Base-by-base conservation (phyloP, 2,888 invertebrate species). In the Micoletzkya japonica region DNA sequence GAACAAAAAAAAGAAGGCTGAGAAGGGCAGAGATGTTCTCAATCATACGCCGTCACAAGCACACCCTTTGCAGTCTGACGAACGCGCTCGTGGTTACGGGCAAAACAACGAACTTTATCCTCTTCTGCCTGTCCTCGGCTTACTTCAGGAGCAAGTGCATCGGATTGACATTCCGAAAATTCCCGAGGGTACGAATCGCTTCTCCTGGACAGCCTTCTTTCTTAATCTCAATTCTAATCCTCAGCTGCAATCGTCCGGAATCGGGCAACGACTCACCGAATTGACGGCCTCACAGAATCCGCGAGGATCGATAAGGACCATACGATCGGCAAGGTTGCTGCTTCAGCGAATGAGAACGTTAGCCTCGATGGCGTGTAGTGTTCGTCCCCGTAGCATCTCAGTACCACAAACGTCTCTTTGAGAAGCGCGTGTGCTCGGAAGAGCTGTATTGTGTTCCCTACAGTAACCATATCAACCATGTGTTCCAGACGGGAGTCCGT, bases 81-180 rank as follows among this genome's bases (percentile, higher is more conserved):
- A 84, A 84, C 66, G 76, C 77, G 14, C 70, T 84, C 28, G 84
- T 84, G 3, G 77, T 84, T 30, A 80, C 80, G 17, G 84, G 84
- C 2, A 84, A 84, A 72, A 81, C 82, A 7, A 76, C 81, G 54
- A 84, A 84, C 70, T 84, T 84, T 66, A 75, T 82, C 10, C 73
- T 84, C 7, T 84, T 85, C 72, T 84, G 84, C 63, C 72, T 82
- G 7, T 82, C 82, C 26, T 83, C 83, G 0, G 80, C 79, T n/a
- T 79, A 83, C 73, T 84, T 84, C 60, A 74, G 84, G 34, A 68
- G 79, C 20, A 82, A 81, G 66, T 84, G 82, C 70, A 72, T 78
- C 36, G 71, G 75, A 7, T 72, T 81, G n/a, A 75, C 81, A 32
- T 73, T 80, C 24, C 49, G 78, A 36, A 83, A 81, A 70, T 83